Conservation (phyloP, 2,113 vertebrate genomes). For the Tyto alba region DNA sequence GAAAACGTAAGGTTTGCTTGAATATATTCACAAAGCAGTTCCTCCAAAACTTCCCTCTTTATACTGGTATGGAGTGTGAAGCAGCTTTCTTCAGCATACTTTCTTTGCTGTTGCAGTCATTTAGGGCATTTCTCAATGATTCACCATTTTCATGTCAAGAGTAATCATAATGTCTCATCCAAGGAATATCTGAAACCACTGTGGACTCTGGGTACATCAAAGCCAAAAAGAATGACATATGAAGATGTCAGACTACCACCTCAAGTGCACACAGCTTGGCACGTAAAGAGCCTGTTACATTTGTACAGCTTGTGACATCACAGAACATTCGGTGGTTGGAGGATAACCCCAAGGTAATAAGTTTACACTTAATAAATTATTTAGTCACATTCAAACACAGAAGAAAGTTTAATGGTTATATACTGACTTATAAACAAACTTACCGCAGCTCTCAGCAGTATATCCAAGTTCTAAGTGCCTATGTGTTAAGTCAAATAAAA, state of each 20-base stretch:
- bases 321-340: neutral
- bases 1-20: neutral
- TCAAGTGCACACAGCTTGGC: fast-evolving
- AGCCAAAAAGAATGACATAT: neutral
- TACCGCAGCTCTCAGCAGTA: neutral
- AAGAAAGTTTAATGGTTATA: neutral
- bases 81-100: neutral
- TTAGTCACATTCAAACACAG: neutral
- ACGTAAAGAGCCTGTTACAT: fast-evolving
- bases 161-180: neutral
- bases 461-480: neutral
- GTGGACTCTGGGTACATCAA: neutral
- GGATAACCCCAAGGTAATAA: neutral
- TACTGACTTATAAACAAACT: neutral
- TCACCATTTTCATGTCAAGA: neutral
- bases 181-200: neutral
- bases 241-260: neutral
- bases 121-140: neutral
- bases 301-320: neutral
- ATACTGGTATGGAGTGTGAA: neutral
- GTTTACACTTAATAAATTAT: neutral
- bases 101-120: neutral
- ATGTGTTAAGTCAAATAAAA: neutral
- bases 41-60: neutral
- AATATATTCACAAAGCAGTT: neutral